Percentiles rank a stretch among this genome's conserved stretches.
Evolutionary conservation across 2,797 vertebrate genomes (phyloP).

Genomic region (Pachyuromys duprasi): DNA sequence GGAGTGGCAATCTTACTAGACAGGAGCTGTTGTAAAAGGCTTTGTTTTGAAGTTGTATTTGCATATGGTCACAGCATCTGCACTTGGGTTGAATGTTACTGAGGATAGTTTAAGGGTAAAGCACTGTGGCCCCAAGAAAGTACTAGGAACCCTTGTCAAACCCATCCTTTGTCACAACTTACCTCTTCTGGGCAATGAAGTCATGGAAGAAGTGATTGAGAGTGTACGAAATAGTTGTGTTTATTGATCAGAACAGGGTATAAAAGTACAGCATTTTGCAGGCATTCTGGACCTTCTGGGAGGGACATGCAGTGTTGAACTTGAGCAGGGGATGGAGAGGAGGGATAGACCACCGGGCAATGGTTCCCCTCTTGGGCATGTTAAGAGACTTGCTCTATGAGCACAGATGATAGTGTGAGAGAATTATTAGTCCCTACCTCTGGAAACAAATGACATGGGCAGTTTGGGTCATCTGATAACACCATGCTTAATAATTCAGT

Average conservation of each 20-base stretch:
- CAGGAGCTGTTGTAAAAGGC: neutral
- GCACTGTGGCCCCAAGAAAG: neutral
- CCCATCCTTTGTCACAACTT: neutral
- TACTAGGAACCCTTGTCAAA: neutral
- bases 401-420: conserved; percentile 23
- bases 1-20: neutral
- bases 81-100: neutral
- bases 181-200: neutral
- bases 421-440: conserved; percentile 11
- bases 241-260: conserved; percentile 83
- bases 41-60: neutral
- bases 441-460: conserved; percentile 19
- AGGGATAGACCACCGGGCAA: neutral
- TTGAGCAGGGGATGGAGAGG: conserved; percentile 60
- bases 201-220: conserved; percentile 34
- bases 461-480: conserved; percentile 41
- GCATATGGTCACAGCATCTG: neutral
- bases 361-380: neutral
- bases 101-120: neutral
- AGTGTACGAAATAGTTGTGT: conserved; percentile 79
- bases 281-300: conserved; percentile 69
- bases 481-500: conserved; percentile 42
- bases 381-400: neutral
- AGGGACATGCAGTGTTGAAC: conserved; percentile 74
- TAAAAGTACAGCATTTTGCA: conserved; percentile 79